phyloP scores from a whole-genome alignment of 2,797 vertebrate species.

The Anguilla megastoma region DNA sequence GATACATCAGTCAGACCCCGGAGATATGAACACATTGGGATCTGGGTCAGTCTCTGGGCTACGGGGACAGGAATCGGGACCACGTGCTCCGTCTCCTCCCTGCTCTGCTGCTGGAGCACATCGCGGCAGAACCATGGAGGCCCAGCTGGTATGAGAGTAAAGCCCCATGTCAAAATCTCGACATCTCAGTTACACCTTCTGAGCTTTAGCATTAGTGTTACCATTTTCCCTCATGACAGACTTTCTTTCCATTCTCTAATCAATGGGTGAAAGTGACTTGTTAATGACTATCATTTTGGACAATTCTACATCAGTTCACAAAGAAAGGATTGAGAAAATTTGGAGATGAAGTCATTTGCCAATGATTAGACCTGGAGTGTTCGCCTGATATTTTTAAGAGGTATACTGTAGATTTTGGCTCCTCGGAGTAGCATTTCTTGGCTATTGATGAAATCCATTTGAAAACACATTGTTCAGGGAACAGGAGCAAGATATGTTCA shows the following conservation, averaged over 20 bases:
- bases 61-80: too few species aligned
- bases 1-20: background rate
- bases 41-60: too few species aligned
- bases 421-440: background rate
- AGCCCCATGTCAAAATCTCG: background rate
- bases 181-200: too few species aligned
- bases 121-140: background rate
- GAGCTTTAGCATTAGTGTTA: too few species aligned
- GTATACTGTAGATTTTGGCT: background rate
- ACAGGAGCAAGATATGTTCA: background rate
- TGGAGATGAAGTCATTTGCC: background rate
- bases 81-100: too few species aligned
- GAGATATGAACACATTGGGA: too few species aligned
- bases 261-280: background rate
- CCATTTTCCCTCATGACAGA: background rate
- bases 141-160: background rate
- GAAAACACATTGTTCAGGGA: background rate
- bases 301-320: background rate
- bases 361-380: background rate
- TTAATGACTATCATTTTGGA: background rate
- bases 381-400: background rate
- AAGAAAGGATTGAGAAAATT: background rate
- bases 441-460: background rate
- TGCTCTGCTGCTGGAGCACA: too few species aligned
- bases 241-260: background rate